phyloP scores from a whole-genome alignment of 2,113 vertebrate genomes.

The Turnix velox region DNA sequence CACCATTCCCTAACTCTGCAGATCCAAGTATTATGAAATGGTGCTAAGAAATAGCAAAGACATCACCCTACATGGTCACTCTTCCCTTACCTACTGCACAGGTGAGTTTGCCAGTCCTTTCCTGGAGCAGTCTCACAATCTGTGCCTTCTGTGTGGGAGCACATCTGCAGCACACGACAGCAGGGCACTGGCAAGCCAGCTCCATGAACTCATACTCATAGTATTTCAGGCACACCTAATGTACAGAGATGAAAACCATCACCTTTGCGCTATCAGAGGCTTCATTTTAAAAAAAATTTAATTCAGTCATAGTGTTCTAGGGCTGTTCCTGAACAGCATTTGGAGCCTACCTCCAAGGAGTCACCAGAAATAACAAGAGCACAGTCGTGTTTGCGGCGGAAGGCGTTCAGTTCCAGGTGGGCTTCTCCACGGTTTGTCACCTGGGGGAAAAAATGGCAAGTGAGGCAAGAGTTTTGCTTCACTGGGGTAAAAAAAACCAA shows the following conservation, averaged over 20 bases:
- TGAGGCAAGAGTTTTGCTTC: not conserved
- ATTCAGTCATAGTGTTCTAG: fast-evolving
- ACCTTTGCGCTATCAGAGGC: not conserved
- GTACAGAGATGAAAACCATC: not conserved
- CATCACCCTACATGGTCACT: fast-evolving
- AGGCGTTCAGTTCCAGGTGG: slow-evolving; percentile 94
- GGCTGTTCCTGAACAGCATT: not conserved
- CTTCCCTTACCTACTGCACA: slow-evolving; percentile 86
- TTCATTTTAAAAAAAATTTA: not conserved
- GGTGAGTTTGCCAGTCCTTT: slow-evolving; percentile 91
- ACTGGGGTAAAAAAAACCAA: not conserved
- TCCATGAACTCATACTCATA: slow-evolving; percentile 98
- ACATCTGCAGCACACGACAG: slow-evolving; percentile 93
- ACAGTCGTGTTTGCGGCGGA: slow-evolving; percentile 95
- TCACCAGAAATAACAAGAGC: slow-evolving; percentile 95
- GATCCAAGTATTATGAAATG: fast-evolving
- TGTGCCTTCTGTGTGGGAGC: slow-evolving; percentile 96
- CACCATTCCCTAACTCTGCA: not conserved
- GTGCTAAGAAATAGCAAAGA: fast-evolving
- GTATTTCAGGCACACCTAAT: slow-evolving; percentile 92
- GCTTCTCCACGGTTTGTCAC: slow-evolving; percentile 95
- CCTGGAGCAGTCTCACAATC: slow-evolving; percentile 91
- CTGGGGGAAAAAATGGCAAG: slow-evolving; percentile 57
- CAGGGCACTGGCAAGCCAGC: slow-evolving; percentile 93
- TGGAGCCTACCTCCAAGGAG: slow-evolving; percentile 84